Conservation (phyloP, 2,888 invertebrate species). For the Parthenolecanium corni region DNA sequence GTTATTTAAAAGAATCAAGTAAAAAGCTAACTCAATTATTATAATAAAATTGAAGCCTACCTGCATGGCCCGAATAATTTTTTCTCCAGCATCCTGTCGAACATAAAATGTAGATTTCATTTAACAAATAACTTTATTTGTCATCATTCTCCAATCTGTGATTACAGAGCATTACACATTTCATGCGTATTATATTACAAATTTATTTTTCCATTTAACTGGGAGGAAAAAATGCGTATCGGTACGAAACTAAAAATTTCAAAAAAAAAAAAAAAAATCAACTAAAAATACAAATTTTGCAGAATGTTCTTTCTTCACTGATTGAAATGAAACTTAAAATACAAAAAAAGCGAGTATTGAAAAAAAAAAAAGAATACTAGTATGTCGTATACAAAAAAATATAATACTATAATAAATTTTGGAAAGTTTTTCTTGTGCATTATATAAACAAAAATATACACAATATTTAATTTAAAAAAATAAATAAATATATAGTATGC, state of each 20-base stretch:
- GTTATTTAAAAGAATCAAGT: too few species aligned
- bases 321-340: background rate
- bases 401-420: background rate
- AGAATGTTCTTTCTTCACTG: background rate
- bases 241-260: constrained; percentile 10
- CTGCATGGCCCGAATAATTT: too few species aligned
- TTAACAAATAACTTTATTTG: constrained; percentile 20
- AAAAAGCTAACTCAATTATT: too few species aligned
- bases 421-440: constrained; percentile 18
- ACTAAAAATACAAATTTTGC: constrained; percentile 10
- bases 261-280: constrained; percentile 14
- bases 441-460: constrained; percentile 15
- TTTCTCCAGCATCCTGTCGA: too few species aligned
- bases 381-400: constrained; percentile 12
- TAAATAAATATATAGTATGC: background rate
- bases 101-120: too few species aligned
- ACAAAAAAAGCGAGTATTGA: constrained; percentile 9
- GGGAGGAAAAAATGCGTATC: background rate
- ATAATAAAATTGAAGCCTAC: too few species aligned
- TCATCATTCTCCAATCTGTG: background rate
- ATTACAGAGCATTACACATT: constrained; percentile 2
- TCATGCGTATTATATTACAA: constrained; percentile 2
- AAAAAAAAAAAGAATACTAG: background rate
- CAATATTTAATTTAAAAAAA: background rate
- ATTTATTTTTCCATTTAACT: constrained; percentile 11